Conservation (phyloP, 2,113 vertebrate species). For the Puffinus mauretanicus region DNA sequence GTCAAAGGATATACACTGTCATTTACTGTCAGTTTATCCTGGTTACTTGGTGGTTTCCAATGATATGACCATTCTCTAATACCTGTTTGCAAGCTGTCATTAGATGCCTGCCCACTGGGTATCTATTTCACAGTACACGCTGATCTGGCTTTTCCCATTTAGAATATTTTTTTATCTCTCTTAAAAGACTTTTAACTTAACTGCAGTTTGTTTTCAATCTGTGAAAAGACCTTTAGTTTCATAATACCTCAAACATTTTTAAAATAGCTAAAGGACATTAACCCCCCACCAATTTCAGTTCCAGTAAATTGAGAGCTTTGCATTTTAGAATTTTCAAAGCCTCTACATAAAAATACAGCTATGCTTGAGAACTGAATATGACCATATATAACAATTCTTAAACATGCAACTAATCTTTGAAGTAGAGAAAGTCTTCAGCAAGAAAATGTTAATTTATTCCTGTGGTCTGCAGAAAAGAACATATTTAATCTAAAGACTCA, state of each 20-base stretch:
- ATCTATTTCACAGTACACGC: background rate
- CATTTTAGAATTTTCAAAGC: constrained; percentile 19
- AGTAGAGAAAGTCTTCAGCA: background rate
- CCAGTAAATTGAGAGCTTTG: constrained; percentile 9
- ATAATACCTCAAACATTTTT: background rate
- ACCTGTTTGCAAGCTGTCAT: background rate
- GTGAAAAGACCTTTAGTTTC: constrained; percentile 1
- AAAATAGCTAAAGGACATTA: constrained; percentile 15
- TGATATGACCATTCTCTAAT: background rate
- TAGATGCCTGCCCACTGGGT: background rate
- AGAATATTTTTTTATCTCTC: background rate
- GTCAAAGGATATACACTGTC: background rate
- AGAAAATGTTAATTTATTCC: background rate
- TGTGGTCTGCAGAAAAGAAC: background rate
- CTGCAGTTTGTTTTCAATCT: background rate
- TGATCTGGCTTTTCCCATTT: background rate
- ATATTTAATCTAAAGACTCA: background rate
- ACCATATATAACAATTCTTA: background rate
- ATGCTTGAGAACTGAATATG: background rate
- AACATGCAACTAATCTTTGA: background rate
- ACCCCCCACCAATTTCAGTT: background rate
- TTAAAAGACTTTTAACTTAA: background rate
- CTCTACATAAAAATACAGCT: background rate
- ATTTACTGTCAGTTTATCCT: background rate
- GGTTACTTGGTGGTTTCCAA: background rate